Conservation (phyloP, 2,113 vertebrate genomes). For the Pelusios castaneus region DNA sequence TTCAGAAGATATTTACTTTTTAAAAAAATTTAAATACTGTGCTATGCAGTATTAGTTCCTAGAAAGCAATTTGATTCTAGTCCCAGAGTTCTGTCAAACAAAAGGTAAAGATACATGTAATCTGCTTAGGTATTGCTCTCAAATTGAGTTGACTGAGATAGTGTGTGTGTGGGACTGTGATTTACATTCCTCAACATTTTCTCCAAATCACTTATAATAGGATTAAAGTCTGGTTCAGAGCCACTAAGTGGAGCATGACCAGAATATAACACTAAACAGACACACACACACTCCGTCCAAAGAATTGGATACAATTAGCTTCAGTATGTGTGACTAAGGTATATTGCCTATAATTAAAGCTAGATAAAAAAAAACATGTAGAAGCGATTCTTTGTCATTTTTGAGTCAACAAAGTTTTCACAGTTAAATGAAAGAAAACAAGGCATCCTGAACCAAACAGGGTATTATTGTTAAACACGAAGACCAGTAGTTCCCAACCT, state of each 20-base stretch:
- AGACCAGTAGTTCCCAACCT: background rate
- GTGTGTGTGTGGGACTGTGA: background rate
- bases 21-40: background rate
- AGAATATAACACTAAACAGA: background rate
- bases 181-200: background rate
- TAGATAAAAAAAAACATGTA: background rate
- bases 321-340: background rate
- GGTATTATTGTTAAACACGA: background rate
- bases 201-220: background rate
- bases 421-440: background rate
- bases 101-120: background rate
- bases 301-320: background rate
- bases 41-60: background rate
- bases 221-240: background rate
- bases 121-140: background rate
- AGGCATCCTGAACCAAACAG: background rate
- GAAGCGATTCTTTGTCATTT: background rate
- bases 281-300: background rate
- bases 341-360: background rate
- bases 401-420: background rate
- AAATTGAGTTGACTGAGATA: background rate
- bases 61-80: background rate
- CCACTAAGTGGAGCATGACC: background rate
- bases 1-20: background rate
- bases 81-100: background rate